phyloP scores from a whole-genome alignment of 1,140 invertebrate genomes.

The Triops cancriformis region DNA sequence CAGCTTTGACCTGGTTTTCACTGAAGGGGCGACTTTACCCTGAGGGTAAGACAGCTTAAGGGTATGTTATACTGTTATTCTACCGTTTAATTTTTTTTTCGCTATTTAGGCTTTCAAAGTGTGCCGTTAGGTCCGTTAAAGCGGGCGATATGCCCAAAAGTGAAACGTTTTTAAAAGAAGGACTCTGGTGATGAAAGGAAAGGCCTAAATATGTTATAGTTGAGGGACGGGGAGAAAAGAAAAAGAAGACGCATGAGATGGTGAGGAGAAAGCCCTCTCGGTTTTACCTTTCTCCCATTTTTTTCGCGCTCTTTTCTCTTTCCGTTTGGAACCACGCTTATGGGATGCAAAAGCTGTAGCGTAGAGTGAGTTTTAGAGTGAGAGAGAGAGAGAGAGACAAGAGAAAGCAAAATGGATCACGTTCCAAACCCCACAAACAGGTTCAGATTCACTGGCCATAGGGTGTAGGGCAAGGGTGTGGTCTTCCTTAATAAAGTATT shows the following conservation, averaged over 20 bases:
- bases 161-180: background rate
- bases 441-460: conserved; percentile 13
- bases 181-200: background rate
- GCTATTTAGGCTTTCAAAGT: too few relatives aligned
- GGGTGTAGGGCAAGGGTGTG: conserved; percentile 11
- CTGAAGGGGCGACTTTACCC: background rate
- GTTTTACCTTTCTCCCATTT: background rate
- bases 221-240: background rate
- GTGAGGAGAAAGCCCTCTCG: background rate
- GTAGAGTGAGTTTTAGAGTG: too few relatives aligned
- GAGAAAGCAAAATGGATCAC: conserved; percentile 13
- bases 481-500: background rate
- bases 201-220: background rate
- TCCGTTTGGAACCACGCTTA: background rate
- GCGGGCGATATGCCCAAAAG: too few relatives aligned
- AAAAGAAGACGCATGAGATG: background rate
- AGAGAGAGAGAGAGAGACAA: background rate
- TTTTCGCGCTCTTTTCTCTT: background rate
- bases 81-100: too few relatives aligned
- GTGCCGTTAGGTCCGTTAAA: too few relatives aligned
- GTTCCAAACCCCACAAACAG: background rate
- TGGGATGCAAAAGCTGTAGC: too few relatives aligned
- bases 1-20: background rate
- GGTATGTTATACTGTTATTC: too few relatives aligned
- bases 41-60: background rate